phyloP scores from a whole-genome alignment of 2,113 vertebrate species.

The Grantiella picta region DNA sequence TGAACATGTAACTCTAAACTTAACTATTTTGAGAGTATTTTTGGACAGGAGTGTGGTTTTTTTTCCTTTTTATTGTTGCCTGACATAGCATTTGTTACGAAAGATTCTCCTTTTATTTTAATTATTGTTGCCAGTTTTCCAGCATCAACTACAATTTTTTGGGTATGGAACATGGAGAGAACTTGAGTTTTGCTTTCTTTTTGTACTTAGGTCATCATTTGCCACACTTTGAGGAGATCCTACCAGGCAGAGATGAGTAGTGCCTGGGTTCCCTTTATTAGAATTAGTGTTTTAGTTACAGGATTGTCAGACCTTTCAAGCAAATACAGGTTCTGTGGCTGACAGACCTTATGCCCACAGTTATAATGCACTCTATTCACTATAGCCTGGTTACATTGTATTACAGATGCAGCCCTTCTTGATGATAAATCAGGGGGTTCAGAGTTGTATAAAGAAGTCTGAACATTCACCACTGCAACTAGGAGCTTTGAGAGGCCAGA shows the following conservation, averaged over 20 bases:
- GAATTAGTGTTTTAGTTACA: neutral
- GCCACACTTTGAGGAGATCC: neutral
- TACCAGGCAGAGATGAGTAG: neutral
- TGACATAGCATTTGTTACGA: neutral
- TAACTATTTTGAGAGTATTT: neutral
- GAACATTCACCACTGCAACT: neutral
- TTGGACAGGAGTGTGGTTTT: neutral
- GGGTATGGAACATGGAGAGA: neutral
- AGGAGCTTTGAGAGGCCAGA: neutral
- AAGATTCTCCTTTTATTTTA: neutral
- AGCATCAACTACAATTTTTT: neutral
- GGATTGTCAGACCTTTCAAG: neutral
- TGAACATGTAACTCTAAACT: neutral
- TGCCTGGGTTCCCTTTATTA: neutral
- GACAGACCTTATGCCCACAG: neutral
- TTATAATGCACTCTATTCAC: neutral
- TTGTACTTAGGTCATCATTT: neutral
- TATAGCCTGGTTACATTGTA: neutral
- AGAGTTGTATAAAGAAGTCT: neutral
- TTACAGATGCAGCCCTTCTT: neutral
- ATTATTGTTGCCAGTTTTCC: neutral
- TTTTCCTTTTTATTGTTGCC: neutral
- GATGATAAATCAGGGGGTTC: neutral
- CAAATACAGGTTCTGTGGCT: neutral
- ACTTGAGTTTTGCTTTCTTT: neutral